Evolutionary conservation across 2,797 vertebrate species (phyloP).

Genomic region (Periophthalmus magnuspinnatus): DNA sequence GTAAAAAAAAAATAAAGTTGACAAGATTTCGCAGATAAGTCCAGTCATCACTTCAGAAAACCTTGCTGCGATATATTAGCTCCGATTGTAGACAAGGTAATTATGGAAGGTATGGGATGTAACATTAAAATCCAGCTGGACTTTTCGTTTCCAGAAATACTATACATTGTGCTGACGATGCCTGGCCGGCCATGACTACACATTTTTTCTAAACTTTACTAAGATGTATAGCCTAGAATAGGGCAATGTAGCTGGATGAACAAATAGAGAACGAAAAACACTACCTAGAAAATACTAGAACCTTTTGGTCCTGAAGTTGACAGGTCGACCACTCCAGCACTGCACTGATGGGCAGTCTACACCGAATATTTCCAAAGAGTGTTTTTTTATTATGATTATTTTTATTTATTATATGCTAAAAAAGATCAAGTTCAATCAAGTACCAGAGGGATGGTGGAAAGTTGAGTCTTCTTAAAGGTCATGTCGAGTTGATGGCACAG

Average conservation of each 20-base stretch:
- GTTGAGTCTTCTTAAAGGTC: background rate
- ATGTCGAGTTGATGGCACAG: conserved; percentile 8
- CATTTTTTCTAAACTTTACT: too few relatives aligned
- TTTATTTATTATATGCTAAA: background rate
- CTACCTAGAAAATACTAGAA: too few relatives aligned
- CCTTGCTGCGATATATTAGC: conserved; percentile 32
- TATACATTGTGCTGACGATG: too few relatives aligned
- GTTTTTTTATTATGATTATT: background rate
- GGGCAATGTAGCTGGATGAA: too few relatives aligned
- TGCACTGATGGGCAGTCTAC: too few relatives aligned
- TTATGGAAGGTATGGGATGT: conserved; percentile 33
- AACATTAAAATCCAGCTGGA: conserved; percentile 21
- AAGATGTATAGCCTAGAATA: too few relatives aligned
- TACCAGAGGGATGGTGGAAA: background rate
- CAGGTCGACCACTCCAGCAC: too few relatives aligned
- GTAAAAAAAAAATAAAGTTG: background rate
- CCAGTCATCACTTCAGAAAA: background rate
- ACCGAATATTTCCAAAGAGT: too few relatives aligned
- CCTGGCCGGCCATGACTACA: too few relatives aligned
- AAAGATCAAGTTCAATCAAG: background rate
- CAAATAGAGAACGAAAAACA: too few relatives aligned
- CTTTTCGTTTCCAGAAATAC: background rate
- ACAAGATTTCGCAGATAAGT: conserved; percentile 10
- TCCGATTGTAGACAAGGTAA: conserved; percentile 20
- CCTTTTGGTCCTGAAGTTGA: too few relatives aligned